Evolutionary conservation across 2,113 vertebrate genomes (phyloP), one percentile per base, ranked within the genome.

Genomic region (Calyptommatus sinebrachiatus): DNA sequence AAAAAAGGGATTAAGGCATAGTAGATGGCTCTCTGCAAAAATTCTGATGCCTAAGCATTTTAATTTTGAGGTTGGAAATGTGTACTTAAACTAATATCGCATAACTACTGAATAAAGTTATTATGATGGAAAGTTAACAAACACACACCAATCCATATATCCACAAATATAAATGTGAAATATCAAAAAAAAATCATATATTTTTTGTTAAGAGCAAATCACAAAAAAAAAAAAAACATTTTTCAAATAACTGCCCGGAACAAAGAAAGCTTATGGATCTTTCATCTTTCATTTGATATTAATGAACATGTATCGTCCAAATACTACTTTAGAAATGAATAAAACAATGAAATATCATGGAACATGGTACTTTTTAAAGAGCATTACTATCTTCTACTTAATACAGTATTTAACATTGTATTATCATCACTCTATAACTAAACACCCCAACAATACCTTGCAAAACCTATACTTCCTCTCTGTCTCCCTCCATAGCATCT

Each of bases 31-130:
- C 18, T 82, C 68, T 77, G 68, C 16, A 74, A 45, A 78, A 78
- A 71, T 89, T 86, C 7, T 81, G 0, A 78, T 67, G 62, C 57
- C 82, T 83, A 62, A 83, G 50, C n/a, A 41, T 79, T 63, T 65
- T 78, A 82, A 65, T 18, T 8, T 21, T 60, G 21, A 74, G 31
- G 29, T 72, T 83, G 77, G 18, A 89, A 78, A 71, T 18, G 8
- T 73, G 72, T 84, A 24, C 22, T 50, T 60, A 62, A 62, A 62
- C 61, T 76, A 78, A 48, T 21, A 70, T 50, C 79, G 14, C 71
- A 63, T 66, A n/a, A 31, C 62, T 76, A 72, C 21, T 83, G 65
- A 84, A 60, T 20, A 80, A 0, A 77, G 31, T 4, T 20, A 63
- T 0, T 45, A 11, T 10, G 78, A 31, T 85, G 29, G 16, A 73